These are phyloP conservation scores for Lagodon rhomboides DNA, from an alignment of 2,797 vertebrate species.

Conservation along the genomic window DNA sequence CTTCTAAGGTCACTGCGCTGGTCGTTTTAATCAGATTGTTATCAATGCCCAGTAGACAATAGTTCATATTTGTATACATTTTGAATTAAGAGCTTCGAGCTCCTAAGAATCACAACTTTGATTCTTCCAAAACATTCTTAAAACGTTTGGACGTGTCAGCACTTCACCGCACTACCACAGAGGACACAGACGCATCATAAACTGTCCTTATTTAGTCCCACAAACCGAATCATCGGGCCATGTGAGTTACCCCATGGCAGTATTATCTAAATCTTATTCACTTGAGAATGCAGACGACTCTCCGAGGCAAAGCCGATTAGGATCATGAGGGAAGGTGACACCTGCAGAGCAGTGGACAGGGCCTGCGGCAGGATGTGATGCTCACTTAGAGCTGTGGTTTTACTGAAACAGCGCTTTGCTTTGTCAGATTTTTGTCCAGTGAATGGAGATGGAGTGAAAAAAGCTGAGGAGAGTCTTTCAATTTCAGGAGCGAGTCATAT, in stretches of 20 bases:
- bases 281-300: conserved; percentile 9
- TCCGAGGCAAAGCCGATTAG: conserved; percentile 56
- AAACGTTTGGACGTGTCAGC: neutral
- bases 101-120: neutral
- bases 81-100: neutral
- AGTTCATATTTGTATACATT: fast-evolving
- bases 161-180: neutral
- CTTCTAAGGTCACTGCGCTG: no score
- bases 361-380: conserved; percentile 2
- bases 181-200: neutral
- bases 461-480: no score
- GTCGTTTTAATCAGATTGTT: neutral
- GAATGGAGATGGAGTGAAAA: neutral
- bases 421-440: neutral
- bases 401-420: neutral
- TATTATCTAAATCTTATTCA: conserved; percentile 26
- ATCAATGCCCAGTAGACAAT: neutral
- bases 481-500: no score
- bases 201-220: no score
- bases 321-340: conserved; percentile 45
- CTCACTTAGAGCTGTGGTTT: neutral
- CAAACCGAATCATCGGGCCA: neutral
- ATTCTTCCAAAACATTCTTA: neutral
- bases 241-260: neutral
- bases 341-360: conserved; percentile 9